Base-by-base conservation (phyloP, 2,888 invertebrate species). In the Tetramorium bicarinatum region DNA sequence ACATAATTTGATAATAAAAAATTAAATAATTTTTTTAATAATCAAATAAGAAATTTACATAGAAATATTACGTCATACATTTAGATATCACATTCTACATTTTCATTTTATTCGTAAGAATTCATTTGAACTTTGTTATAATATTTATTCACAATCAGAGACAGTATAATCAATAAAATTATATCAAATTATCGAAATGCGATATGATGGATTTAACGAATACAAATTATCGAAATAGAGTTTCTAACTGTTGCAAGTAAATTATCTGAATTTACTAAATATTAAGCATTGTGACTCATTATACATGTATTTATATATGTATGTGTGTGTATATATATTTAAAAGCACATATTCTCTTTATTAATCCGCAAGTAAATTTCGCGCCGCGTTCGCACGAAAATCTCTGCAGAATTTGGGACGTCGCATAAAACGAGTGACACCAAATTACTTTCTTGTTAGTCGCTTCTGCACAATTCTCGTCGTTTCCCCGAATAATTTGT, bases 401-500 rank as follows among this genome's bases (percentile, higher is more conserved):
- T 79, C 59, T 79, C 56, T 15, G 41, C 52, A 44, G 54, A 52
- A 69, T 79, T 79, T 29, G 29, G 69, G 34, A 69, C 34, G 69
- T 59, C 79, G 56, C 47, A 56, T 71, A 71, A 71, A 71, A 79
- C 71, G 71, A 44, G 79, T 71, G 79, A 79, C 79, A 71, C 56
- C 71, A 59, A 79, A 79, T 79, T 79, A 71, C 59, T 71, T 71
- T 71, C 79, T 71, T 71, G 79, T 79, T 79, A 79, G 71, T 47
- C 79, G 79, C 66, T 59, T 59, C 59, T 71, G 71, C 79, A 71
- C 71, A 71, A 79, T 79, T 79, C 79, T 47, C 71, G 59, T 11
- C 79, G 29, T 54, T 77, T 77, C 66, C 67, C 77, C 77, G 79
- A 71, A 79, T 79, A 79, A 79, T 79, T 79, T 79, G 71, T 79